Base-by-base conservation (phyloP, 2,797 vertebrate genomes). In the Silurus aristotelis region DNA sequence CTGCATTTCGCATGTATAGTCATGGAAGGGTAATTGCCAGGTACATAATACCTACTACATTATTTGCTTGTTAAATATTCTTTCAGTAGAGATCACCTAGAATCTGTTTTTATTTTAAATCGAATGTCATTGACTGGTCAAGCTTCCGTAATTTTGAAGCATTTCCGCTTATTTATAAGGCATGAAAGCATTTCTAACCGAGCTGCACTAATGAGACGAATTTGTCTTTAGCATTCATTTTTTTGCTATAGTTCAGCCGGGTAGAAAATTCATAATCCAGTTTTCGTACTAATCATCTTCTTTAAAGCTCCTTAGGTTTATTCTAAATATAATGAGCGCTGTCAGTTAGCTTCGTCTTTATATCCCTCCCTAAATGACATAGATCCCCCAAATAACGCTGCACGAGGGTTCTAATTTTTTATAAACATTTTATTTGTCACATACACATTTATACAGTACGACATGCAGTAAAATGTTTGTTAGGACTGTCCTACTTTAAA, bases 201-300 rank as follows among this genome's bases (percentile, higher is more conserved):
- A 83, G 85, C 81, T 83, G 82, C 81, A 80, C 58, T 72, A 83
- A 85, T 85, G 73, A 87, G 66, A 76, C 27, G 38, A 87, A 85
- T 85, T 67, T 85, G 70, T 83, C 82, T 80, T 78, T 43, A 38
- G 38, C 46, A 8, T 79, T 83, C n/a, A 61, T 79, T 48, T 72
- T 86, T 76, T 86, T 5, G 56, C 73, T 55, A 25, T 71, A 83
- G 78, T n/a, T 78, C 58, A 67, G 77, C 46, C 63, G 63, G 60
- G 27, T 76, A 80, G 83, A 61, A 84, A 75, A 79, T 43, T 73
- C 27, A 73, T 52, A 66, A 70, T 63, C 64, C 82, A 83, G 38
- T 81, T 82, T 58, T 25, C 10, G 17, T 56, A 80, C 46, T 85
- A 38, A 55, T 84, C 55, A 80, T 58, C 60, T 61, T 58, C 46